Base-by-base conservation (phyloP, 1,140 invertebrate genomes). In the Cotesia chilonis region DNA sequence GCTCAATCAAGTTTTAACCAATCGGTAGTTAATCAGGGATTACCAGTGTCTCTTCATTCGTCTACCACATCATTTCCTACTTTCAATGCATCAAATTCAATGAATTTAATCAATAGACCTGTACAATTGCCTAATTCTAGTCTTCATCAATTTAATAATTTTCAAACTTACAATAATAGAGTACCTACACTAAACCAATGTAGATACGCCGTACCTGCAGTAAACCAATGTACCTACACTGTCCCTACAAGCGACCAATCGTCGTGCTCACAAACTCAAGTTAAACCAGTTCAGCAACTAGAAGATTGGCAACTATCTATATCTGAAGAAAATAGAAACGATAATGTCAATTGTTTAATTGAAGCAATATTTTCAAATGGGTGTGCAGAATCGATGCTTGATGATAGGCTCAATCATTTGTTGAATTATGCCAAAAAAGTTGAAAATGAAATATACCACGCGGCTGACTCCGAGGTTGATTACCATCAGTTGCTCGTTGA, bases 361-460 rank as follows among this genome's bases (percentile, higher is more conserved):
- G 97, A 99, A 92, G 97, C 98, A 73, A 99, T 99, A 83, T 99
- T 99, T 87, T 98, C 98, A 41, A 97, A 95, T 37, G 95, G 95
- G 4, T 96, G 98, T 88, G 96, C 95, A 6, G 92, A 93, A 78
- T 94, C 95, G 1, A 94, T 98, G 90, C 90, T 96, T 71, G 97
- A 99, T 83, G 95, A 94, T 82, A 89, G 97, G 78, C 98, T 99
- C 94, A 94, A 96, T 79, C 99, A 99, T 90, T 89, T 99, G 60
- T 96, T 99, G 4, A 94, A 95, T 0, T 99, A 99, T 87, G 98
- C 98, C 41, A 90, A 96, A 74, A 99, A 99, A 90, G 98, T 99
- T 1, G 98, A 99, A 88, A 96, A 96, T 70, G 98, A 99, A 81
- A 99, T 99, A 97, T 99, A 99, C 84, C 96, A 98, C 87, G 95